phyloP scores from a whole-genome alignment of 2,797 vertebrate genomes.

The Melanotaenia trifasciata region DNA sequence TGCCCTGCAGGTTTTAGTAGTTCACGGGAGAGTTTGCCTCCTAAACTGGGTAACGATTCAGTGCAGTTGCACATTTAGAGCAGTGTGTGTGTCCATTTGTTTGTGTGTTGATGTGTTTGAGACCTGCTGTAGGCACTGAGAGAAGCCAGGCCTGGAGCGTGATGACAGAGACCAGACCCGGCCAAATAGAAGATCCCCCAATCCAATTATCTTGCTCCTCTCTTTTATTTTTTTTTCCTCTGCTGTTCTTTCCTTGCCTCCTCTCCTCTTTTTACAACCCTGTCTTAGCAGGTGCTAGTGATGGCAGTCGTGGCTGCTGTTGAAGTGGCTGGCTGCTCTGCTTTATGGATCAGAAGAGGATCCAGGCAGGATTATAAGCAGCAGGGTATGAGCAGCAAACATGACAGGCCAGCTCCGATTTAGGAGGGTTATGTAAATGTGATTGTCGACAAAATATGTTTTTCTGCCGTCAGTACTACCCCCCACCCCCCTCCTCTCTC shows the following conservation, averaged over 20 bases:
- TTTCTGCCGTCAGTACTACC: slow-evolving; percentile 51
- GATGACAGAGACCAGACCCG: slow-evolving; percentile 84
- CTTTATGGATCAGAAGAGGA: slow-evolving; percentile 75
- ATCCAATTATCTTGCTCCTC: slow-evolving; percentile 85
- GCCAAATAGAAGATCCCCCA: slow-evolving; percentile 85
- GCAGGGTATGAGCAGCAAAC: slow-evolving; percentile 79
- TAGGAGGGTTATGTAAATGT: slow-evolving; percentile 81
- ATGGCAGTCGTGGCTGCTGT: slow-evolving; percentile 66
- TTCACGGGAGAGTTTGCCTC: slow-evolving; percentile 50
- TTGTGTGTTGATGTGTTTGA: slow-evolving; percentile 66
- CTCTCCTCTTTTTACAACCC: slow-evolving; percentile 37
- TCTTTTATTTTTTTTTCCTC: slow-evolving; percentile 52
- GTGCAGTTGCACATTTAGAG: slow-evolving; percentile 65
- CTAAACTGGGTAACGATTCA: slow-evolving; percentile 49
- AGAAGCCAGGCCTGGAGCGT: slow-evolving; percentile 82
- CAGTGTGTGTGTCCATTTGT: slow-evolving; percentile 49
- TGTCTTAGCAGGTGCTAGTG: slow-evolving; percentile 67
- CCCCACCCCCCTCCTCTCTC: not conserved
- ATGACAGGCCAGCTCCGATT: slow-evolving; percentile 75
- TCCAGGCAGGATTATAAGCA: slow-evolving; percentile 75
- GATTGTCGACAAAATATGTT: slow-evolving; percentile 71
- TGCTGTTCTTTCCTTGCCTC: slow-evolving; percentile 33
- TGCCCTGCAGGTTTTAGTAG: slow-evolving; percentile 52
- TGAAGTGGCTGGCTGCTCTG: slow-evolving; percentile 65
- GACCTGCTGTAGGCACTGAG: slow-evolving; percentile 73